Evolutionary conservation across 2,797 vertebrate species (phyloP), one percentile per base, ranked within the genome.

Genomic region (Pipistrellus nathusii): DNA sequence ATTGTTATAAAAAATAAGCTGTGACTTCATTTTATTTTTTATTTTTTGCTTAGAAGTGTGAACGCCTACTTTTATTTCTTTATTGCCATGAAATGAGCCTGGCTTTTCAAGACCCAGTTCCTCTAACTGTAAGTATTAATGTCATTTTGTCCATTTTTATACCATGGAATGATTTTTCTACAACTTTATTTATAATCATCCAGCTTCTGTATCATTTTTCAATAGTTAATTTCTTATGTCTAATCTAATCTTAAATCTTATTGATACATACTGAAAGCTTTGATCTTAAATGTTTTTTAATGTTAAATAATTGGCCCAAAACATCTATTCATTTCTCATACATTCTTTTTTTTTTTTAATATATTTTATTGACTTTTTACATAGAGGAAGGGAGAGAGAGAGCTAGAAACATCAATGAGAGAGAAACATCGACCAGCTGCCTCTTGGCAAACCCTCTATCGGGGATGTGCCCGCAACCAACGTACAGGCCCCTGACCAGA

Each of bases 41-140:
- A 48, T 71, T 94, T 80, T 94, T 66, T 95, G 59, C 82, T 85
- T 96, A 99, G 98, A 98, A 98, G 75, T 99, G 98, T 97, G 98
- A 99, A 93, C 98, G 98, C 62, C 94, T 99, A 82, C 97, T 99
- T 87, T 96, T 99, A 0, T 98, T 98, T 94, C 98, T 99, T 95
- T 99, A 98, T 95, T 99, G 98, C 88, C 98, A 99, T 81, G 98
- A 99, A 98, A 98, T 98, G 98, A 99, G 98, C 89, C 98, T 98
- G 94, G 98, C 98, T 95, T 99, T 99, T 97, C 98, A 98, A 91
- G 98, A 99, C 92, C 98, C 98, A 51, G 98, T 99, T 95, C 98
- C 98, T 97, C 97, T 98, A 51, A 98, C 98, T 62, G 98, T 99
- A 98, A 89, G 98, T 98, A 96, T 90, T 77, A 62, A 27, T 59